Conservation (phyloP, 1,140 invertebrate genomes). For the Drosophila pandora region DNA sequence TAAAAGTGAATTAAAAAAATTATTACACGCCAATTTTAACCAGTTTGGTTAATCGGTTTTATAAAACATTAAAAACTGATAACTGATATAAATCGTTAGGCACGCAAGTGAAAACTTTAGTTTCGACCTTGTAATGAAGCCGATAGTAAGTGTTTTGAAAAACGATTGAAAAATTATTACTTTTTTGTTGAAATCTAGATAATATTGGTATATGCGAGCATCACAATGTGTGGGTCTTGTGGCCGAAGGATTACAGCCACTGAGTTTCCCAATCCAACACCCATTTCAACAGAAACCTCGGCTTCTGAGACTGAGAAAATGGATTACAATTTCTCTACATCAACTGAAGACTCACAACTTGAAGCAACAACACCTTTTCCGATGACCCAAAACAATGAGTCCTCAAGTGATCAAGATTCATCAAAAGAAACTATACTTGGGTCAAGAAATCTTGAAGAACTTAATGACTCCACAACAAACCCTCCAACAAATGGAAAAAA, state of each 20-base stretch:
- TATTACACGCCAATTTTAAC: not conserved
- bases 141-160: slow-evolving; percentile 1
- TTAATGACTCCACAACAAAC: not conserved
- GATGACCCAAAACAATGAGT: too few relatives aligned
- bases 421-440: not conserved
- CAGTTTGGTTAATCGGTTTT: slow-evolving; percentile 6
- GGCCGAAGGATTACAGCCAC: not conserved
- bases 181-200: not conserved
- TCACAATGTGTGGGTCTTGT: not conserved
- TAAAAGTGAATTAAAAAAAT: too few relatives aligned
- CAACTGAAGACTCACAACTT: not conserved
- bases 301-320: not conserved
- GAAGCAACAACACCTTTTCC: not conserved
- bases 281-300: not conserved
- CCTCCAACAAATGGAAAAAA: not conserved
- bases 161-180: not conserved
- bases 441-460: too few relatives aligned
- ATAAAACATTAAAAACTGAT: not conserved
- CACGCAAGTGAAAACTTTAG: not conserved
- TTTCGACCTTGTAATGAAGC: not conserved
- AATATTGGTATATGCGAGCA: not conserved
- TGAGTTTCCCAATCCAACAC: not conserved
- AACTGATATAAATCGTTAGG: not conserved
- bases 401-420: not conserved
- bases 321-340: too few relatives aligned